phyloP scores from a whole-genome alignment of 2,888 invertebrate genomes.

The Diaprepes abbreviatus region DNA sequence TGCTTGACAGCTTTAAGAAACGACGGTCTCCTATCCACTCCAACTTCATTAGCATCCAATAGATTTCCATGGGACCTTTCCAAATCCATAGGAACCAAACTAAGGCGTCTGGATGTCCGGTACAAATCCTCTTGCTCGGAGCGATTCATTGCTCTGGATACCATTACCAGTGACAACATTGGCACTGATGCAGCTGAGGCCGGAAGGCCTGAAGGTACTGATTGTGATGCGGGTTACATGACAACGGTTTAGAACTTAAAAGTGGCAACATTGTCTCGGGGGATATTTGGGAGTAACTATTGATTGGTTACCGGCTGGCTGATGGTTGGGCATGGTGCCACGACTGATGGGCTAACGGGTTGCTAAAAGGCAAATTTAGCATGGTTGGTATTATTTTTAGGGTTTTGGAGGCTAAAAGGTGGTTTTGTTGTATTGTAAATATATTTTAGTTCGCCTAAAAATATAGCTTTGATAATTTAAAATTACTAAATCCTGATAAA shows the following conservation, averaged over 20 bases:
- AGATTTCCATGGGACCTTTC: slow-evolving; percentile 54
- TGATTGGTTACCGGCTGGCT: not conserved
- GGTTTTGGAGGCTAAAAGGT: not conserved
- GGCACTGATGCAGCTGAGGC: slow-evolving; percentile 45
- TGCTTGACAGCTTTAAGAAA: slow-evolving; percentile 30
- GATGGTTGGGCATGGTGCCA: slow-evolving; percentile 14
- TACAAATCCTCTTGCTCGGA: slow-evolving; percentile 76
- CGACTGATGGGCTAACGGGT: slow-evolving; percentile 6
- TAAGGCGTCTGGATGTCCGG: slow-evolving; percentile 74
- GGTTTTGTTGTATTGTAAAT: too few relatives aligned
- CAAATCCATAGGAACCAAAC: slow-evolving; percentile 63
- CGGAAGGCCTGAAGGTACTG: slow-evolving; percentile 49
- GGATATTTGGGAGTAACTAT: not conserved
- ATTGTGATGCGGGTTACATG: not conserved
- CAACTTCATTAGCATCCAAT: slow-evolving; percentile 38
- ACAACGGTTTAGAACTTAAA: not conserved
- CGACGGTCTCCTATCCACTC: slow-evolving; percentile 31
- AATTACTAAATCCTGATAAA: too few relatives aligned
- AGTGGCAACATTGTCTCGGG: slow-evolving; percentile 36
- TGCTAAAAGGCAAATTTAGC: slow-evolving; percentile 6
- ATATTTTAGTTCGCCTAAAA: too few relatives aligned
- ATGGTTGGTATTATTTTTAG: not conserved
- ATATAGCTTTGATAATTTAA: too few relatives aligned
- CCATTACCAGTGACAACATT: slow-evolving; percentile 69
- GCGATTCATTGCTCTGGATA: slow-evolving; percentile 72